Conservation (phyloP, 2,888 invertebrate genomes). For the Leptopilina myrica region DNA sequence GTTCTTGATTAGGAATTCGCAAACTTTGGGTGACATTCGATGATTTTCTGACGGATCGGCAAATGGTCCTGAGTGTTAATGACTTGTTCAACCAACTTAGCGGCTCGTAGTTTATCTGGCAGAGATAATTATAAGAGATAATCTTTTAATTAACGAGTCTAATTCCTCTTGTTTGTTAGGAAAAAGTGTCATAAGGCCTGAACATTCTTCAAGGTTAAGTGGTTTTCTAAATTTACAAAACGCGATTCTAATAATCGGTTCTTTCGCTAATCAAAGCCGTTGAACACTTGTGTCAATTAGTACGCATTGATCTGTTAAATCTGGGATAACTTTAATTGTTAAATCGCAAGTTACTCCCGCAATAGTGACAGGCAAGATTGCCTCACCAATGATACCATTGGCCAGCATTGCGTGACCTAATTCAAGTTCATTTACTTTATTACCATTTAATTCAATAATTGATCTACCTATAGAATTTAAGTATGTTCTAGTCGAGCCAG, state of each 20-base stretch:
- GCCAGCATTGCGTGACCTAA: background rate
- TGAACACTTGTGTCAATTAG: background rate
- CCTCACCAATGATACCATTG: background rate
- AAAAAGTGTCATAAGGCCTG: background rate
- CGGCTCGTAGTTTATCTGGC: background rate
- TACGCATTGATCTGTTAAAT: background rate
- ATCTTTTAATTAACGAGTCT: background rate
- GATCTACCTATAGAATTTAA: too few relatives aligned
- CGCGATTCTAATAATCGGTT: background rate
- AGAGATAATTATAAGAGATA: background rate
- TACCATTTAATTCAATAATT: too few relatives aligned
- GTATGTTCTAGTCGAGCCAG: too few relatives aligned
- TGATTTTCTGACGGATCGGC: background rate
- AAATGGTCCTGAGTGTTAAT: constrained; percentile 24
- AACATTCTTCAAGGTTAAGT: too few relatives aligned
- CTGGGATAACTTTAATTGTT: background rate
- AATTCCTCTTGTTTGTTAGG: too few relatives aligned
- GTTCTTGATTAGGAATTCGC: too few relatives aligned
- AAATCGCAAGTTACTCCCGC: background rate
- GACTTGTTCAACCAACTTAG: background rate
- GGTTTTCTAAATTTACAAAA: background rate
- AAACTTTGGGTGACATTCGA: too few relatives aligned
- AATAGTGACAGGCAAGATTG: background rate
- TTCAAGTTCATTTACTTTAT: too few relatives aligned
- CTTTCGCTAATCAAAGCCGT: background rate